Evolutionary conservation across 2,888 invertebrate genomes (phyloP), one percentile per base, ranked within the genome.

Genomic region (Deilephila elpenor): DNA sequence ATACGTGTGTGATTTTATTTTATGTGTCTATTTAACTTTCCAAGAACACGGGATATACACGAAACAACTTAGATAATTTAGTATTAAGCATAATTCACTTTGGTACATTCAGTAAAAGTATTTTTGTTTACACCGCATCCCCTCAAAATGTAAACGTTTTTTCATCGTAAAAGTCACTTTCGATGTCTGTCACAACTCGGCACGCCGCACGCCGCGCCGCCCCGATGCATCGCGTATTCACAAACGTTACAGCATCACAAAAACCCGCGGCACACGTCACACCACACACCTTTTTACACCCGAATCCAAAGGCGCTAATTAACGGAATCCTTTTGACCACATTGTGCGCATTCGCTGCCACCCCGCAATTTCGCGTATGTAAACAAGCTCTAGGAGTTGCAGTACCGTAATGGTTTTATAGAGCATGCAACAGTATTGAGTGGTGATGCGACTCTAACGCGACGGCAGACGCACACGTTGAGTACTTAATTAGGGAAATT

Each of bases 401-500:
- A 11, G 25, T 67, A 67, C 44, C 51, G 25, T 67, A 67, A 67
- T 51, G 62, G n/a, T 19, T 62, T 62, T 67, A 67, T 67, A 67
- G 51, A 67, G 44, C 44, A 25, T 51, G 44, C 51, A 44, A 51
- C 67, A 51, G 25, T 67, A 67, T 67, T 67, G 67, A 67, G 44
- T 25, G 25, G 60, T 20, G 71, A 72, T 17, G 60, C 34, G 78
- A 77, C 83, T 83, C 86, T 85, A 89, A 87, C 83, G 86, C 79
- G 79, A 82, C 80, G 78, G 79, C 78, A 84, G 80, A 83, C 83
- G 86, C 86, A 87, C 85, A 83, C 85, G 80, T 78, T 84, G 88
- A 83, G 82, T 89, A 86, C 89, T 89, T 92, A 91, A 93, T 92
- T 93, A 93, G 90, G 86, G 88, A 92, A 91, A 92, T 91, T 88